phyloP scores from a whole-genome alignment of 2,113 vertebrate species.

The Nycticorax nycticorax region DNA sequence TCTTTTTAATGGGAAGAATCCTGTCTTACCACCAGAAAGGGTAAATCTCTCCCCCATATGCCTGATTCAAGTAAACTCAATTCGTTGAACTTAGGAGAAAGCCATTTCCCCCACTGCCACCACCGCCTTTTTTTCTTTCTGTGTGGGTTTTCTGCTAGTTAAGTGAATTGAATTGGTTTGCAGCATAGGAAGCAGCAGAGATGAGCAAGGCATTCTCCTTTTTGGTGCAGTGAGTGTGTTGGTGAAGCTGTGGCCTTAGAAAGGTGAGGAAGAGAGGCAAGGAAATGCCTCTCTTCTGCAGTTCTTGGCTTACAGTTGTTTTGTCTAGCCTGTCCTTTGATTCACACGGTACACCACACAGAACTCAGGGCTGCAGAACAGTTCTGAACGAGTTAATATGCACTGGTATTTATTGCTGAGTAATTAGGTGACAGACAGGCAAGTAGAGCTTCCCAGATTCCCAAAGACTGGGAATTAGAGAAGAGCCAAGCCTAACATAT shows the following conservation, averaged over 20 bases:
- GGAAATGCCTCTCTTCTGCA: not conserved
- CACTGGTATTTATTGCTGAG: not conserved
- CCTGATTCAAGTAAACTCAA: not conserved
- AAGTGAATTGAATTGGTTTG: not conserved
- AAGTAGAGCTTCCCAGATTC: not conserved
- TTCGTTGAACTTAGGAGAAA: not conserved
- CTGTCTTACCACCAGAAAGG: not conserved
- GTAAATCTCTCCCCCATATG: not conserved
- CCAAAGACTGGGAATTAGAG: not conserved
- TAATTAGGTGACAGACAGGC: conserved; percentile 26
- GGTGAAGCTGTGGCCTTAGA: not conserved
- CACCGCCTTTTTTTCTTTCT: not conserved
- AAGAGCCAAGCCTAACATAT: not conserved
- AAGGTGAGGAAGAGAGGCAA: not conserved
- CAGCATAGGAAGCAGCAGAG: not conserved
- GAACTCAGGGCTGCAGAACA: not conserved
- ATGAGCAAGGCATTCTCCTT: not conserved
- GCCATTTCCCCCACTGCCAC: not conserved
- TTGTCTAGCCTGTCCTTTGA: not conserved
- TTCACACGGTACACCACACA: not conserved
- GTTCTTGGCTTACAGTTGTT: not conserved
- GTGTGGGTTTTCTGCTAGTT: not conserved
- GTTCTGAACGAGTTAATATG: not conserved
- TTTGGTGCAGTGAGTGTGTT: not conserved
- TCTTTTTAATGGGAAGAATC: not conserved